Evolutionary conservation across 2,113 vertebrate species (phyloP).

Genomic region (Rana temporaria): DNA sequence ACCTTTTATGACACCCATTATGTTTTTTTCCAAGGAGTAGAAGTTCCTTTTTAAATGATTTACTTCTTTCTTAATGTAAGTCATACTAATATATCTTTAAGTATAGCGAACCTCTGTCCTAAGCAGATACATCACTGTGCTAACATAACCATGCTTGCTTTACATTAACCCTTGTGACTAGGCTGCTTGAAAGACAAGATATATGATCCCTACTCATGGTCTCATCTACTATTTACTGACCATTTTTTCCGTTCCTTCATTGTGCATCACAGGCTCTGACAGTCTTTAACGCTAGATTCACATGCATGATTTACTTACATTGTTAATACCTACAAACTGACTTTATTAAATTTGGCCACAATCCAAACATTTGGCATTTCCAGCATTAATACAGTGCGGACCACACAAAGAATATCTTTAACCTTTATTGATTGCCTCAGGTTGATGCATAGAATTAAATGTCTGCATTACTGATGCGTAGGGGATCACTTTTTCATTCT

Average conservation of each 20-base stretch:
- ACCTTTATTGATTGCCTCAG: slow-evolving; percentile 64
- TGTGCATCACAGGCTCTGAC: background rate
- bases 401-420: slow-evolving; percentile 65
- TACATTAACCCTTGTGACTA: slow-evolving; percentile 46
- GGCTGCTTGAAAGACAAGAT: slow-evolving; percentile 14
- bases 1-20: slow-evolving; percentile 5
- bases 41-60: slow-evolving; percentile 39
- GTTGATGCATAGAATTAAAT: slow-evolving; percentile 65
- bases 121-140: slow-evolving; percentile 28
- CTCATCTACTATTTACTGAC: slow-evolving; percentile 15
- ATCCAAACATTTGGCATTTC: slow-evolving; percentile 64
- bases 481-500: slow-evolving; percentile 62
- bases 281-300: slow-evolving; percentile 52
- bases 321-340: slow-evolving; percentile 59
- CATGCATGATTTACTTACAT: slow-evolving; percentile 60
- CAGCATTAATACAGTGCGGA: slow-evolving; percentile 58
- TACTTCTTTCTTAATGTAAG: slow-evolving; percentile 48
- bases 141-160: slow-evolving; percentile 38
- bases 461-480: slow-evolving; percentile 64
- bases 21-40: background rate
- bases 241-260: slow-evolving; percentile 5
- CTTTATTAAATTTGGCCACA: slow-evolving; percentile 64
- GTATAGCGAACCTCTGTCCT: slow-evolving; percentile 13
- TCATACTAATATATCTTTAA: slow-evolving; percentile 48
- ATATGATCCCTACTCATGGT: slow-evolving; percentile 21